Evolutionary conservation across 2,888 invertebrate genomes (phyloP), one percentile per base, ranked within the genome.

Genomic region (Masnerella sp.): DNA sequence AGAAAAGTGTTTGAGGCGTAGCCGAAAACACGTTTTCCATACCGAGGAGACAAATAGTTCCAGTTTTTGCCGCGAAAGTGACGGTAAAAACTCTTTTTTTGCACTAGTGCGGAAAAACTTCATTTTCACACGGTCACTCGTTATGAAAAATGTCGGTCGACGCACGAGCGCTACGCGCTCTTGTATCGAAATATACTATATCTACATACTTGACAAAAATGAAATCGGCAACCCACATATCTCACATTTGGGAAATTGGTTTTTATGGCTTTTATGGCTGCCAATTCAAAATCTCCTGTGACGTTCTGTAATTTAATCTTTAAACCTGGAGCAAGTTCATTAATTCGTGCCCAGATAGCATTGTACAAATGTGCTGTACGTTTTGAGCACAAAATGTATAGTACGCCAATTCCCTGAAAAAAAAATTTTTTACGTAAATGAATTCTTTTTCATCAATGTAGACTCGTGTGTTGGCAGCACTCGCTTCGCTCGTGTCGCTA

Each of bases 351-450:
- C 14, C 34, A 47, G 2, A 30, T 36, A 1, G 47, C 59, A 9
- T 22, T 9, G 12, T 59, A 47, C 36, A 59, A 15, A 47, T 12
- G 1, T 36, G 11, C 4, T 15, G 47, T 59, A 5, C 47, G 14
- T 17, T 28, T 34, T 25, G 59, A 18, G 20, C 45, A 47, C 18
- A 59, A 59, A 36, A 59, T 59, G 15, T 47, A 59, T 32, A 59
- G 5, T 11, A 38, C 38, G 1, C 59, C 59, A 17, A 59, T 47
- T 32, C 36, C 47, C 59, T 59, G 30, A 32, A 59, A 59, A 25
- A 36, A 32, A 36, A n/a, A 22, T 47, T 47, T 47, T 9, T n/a
- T 47, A 22, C 4, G 2, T 34, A 34, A 5, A 34, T 2, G 14
- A 34, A 34, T 8, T 11, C 14, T 12, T 11, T 34, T 32, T 9